These are phyloP conservation scores for Poecilia gillii DNA, from an alignment of 2,797 vertebrate species.

Conservation along the genomic window DNA sequence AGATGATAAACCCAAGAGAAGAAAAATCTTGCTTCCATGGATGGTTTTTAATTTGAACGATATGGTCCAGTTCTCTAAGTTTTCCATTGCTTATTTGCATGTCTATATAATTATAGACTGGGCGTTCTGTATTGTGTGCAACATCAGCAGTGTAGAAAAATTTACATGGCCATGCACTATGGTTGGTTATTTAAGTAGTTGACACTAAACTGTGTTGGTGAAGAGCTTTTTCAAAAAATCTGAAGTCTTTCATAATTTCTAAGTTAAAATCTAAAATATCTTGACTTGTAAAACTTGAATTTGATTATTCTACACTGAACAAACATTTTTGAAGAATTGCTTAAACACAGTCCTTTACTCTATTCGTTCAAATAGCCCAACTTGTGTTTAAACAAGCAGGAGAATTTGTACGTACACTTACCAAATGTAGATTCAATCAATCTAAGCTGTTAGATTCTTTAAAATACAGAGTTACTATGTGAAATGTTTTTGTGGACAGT, in stretches of 20 bases:
- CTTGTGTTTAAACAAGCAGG: background rate
- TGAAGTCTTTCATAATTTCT: background rate
- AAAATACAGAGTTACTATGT: background rate
- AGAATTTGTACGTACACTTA: background rate
- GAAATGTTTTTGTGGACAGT: background rate
- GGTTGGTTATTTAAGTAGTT: background rate
- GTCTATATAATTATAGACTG: background rate
- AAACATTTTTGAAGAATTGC: background rate
- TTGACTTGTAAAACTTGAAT: background rate
- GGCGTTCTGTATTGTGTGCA: background rate
- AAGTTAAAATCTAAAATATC: background rate
- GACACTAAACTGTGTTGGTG: background rate
- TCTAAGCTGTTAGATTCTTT: background rate
- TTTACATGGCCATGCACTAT: background rate
- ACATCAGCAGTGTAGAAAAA: background rate
- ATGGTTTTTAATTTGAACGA: background rate
- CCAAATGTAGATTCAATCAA: background rate
- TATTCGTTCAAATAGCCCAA: background rate
- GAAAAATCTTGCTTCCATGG: background rate
- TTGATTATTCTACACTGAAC: background rate
- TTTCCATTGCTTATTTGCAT: background rate
- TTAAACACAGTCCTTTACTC: background rate
- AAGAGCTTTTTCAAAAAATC: background rate
- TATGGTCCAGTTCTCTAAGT: background rate
- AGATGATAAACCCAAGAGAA: background rate